These are phyloP conservation scores for Andrena haemorrhoa DNA, from an alignment of 2,888 invertebrate species.

Conservation along the genomic window DNA sequence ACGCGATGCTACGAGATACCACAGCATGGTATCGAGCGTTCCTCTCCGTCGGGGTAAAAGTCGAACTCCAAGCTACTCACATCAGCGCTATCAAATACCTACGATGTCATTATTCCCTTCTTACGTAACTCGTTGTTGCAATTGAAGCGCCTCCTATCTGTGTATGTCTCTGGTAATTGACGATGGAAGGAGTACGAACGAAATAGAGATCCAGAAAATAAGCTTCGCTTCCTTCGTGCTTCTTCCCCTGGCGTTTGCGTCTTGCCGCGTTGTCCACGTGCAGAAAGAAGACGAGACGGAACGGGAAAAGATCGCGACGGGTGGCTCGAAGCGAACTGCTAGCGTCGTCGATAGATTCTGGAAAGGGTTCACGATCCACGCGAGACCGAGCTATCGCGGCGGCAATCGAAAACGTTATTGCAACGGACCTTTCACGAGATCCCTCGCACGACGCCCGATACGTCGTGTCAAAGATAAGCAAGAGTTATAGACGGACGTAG, in stretches of 20 bases:
- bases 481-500: conserved; percentile 62
- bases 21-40: neutral
- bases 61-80: neutral
- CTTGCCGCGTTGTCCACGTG: no score
- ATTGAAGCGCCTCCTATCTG: neutral
- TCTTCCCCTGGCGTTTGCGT: no score
- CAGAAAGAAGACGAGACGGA: no score
- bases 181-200: no score
- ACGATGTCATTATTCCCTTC: neutral
- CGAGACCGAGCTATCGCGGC: conserved; percentile 3
- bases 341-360: neutral
- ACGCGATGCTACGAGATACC: neutral
- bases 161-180: no score
- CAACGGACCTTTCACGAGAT: conserved; percentile 45
- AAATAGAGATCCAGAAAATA: no score
- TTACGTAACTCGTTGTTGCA: neutral
- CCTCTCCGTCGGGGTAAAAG: neutral
- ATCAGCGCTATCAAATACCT: no score
- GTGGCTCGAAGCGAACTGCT: no score
- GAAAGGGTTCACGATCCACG: neutral
- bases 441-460: conserved; percentile 33
- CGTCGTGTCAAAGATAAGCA: conserved; percentile 62
- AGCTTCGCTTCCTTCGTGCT: no score
- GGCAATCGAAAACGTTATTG: conserved; percentile 35
- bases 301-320: no score